Base-by-base conservation (phyloP, 2,888 invertebrate genomes). In the Halocaridina rubra region DNA sequence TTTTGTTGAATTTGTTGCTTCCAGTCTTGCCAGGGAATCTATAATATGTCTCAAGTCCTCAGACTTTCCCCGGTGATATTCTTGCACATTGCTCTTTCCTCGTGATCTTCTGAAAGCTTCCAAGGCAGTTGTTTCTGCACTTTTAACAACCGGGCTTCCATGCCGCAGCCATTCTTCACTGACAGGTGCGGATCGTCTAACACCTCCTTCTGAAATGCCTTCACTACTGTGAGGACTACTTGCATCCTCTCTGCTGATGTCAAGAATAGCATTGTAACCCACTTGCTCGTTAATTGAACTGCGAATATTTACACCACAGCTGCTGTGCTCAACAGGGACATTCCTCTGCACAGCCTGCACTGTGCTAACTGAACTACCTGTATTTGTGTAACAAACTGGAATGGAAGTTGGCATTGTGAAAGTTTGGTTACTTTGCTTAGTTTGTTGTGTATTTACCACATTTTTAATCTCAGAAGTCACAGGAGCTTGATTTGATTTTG, bases 1-100 rank as follows among this genome's bases (percentile, higher is more conserved):
- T n/a, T n/a, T n/a, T n/a, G n/a, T n/a, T 0, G 8, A 53, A 53
- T 84, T 71, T 32, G 59, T 19, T 8, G 71, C 72, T 19, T 86
- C 86, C 10, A 67, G 19, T 33, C 59, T 77, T 19, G 61, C 33
- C 13, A 84, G n/a, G 4, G 72, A 46, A 24, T 88, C 84, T n/a
- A 80, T 71, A 3, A 81, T 61, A 19, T 75, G 67, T 8, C 81
- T 53, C 13, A 84, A 53, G 29, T 88, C 86, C 74, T 88, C 86
- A 30, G 86, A 80, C 53, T 80, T 84, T 19, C 86, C 88, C 24
- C 75, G 24, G 5, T 80, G 77, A 16, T 86, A 27, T 67, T 72
- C 61, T 69, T 24, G 39, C 33, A 77, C 3, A 19, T 32, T 59
- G 22, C 69, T 30, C 33, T 61, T 67, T 13, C 74, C 84, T 7